Evolutionary conservation across 2,888 invertebrate species (phyloP).

Genomic region (Xylota sylvarum): DNA sequence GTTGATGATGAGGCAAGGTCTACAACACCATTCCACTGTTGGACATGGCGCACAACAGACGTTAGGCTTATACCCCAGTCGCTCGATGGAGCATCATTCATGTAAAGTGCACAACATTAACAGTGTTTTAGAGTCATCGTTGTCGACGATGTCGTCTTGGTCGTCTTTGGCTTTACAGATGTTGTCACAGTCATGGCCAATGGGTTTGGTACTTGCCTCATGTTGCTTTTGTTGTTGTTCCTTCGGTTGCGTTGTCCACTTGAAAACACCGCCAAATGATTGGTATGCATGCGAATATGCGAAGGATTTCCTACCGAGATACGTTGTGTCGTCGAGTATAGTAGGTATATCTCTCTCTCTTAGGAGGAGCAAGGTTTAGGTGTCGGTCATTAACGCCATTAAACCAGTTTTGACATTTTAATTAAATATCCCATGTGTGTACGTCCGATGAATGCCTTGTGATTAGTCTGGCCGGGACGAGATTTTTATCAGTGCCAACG

Average conservation of each 20-base stretch:
- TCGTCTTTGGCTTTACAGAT: conserved; percentile 74
- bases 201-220: conserved; percentile 45
- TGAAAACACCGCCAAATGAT: conserved; percentile 48
- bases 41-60: conserved; percentile 34
- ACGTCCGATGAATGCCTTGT: conserved; percentile 56
- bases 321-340: not conserved
- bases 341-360: too few relatives aligned
- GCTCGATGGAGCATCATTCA: conserved; percentile 67
- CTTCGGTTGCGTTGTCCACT: conserved; percentile 28
- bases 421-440: conserved; percentile 81
- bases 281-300: conserved; percentile 71
- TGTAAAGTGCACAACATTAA: conserved; percentile 76
- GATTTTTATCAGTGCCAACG: conserved; percentile 56
- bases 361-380: conserved; percentile 72
- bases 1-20: conserved; percentile 20
- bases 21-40: conserved; percentile 9
- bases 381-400: conserved; percentile 85
- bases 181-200: conserved; percentile 73
- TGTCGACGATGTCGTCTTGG: conserved; percentile 46
- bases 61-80: conserved; percentile 22
- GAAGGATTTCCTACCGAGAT: conserved; percentile 70
- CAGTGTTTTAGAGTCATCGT: conserved; percentile 69
- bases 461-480: conserved; percentile 58
- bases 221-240: not conserved
- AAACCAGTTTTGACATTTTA: conserved; percentile 85